These are phyloP conservation scores for Erinaceus europaeus DNA, from an alignment of 2,113 vertebrate species.

Conservation along the genomic window DNA sequence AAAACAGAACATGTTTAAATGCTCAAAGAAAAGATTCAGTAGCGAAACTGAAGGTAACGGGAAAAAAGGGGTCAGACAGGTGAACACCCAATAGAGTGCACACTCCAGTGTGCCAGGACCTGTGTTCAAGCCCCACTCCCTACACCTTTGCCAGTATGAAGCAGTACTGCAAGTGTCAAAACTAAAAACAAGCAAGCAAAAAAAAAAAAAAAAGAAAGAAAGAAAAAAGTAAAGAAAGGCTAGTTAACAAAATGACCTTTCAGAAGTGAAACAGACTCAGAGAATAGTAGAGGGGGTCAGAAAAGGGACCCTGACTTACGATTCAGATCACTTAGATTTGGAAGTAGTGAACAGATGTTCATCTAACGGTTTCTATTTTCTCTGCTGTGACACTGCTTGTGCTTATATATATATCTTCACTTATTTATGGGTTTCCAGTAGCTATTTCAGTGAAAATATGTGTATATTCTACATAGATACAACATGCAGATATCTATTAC, in stretches of 20 bases:
- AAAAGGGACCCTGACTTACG: background rate
- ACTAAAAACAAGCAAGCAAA: too few relatives aligned
- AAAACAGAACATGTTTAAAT: background rate
- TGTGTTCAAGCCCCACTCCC: too few relatives aligned
- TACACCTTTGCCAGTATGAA: too few relatives aligned
- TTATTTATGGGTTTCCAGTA: background rate
- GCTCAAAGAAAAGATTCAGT: background rate
- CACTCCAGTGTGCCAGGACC: too few relatives aligned
- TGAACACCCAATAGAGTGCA: too few relatives aligned
- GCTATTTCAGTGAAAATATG: constrained; percentile 20
- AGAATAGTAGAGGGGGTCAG: background rate
- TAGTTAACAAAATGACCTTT: background rate
- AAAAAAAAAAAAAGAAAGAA: too few relatives aligned
- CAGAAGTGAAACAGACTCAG: constrained; percentile 6
- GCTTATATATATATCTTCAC: background rate
- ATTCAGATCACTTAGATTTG: background rate
- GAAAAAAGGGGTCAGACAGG: too few relatives aligned
- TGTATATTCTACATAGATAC: too few relatives aligned
- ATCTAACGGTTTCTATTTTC: background rate
- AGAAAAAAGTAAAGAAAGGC: constrained; percentile 3
- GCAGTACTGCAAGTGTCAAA: too few relatives aligned
- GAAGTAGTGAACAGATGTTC: background rate
- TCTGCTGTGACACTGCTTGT: background rate
- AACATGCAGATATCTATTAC: too few relatives aligned
- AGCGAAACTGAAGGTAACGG: background rate